phyloP scores from a whole-genome alignment of 2,888 invertebrate species.

The Heliconius hortense region DNA sequence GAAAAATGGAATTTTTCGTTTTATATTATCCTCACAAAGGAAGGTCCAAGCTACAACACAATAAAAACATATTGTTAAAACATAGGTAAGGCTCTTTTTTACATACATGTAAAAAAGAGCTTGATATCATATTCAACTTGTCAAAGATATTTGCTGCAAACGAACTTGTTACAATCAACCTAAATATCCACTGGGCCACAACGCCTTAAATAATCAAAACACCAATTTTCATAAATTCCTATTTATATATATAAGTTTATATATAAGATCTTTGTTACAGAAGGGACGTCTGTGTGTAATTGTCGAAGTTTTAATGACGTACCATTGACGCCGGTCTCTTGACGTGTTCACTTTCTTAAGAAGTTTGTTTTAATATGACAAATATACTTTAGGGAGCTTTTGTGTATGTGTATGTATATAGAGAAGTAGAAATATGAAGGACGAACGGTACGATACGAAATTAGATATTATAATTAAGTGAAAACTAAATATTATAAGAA shows the following conservation, averaged over 20 bases:
- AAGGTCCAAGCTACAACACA: too few species aligned
- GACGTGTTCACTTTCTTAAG: slow-evolving; percentile 35
- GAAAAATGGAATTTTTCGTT: too few species aligned
- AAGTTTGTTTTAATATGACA: slow-evolving; percentile 27
- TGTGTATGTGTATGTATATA: neutral
- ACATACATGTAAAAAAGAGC: too few species aligned
- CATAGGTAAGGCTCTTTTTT: too few species aligned
- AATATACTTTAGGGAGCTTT: slow-evolving; percentile 5
- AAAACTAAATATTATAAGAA: too few species aligned
- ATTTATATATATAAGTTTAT: neutral
- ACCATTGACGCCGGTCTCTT: slow-evolving; percentile 35
- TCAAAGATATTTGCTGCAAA: neutral
- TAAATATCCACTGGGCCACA: neutral
- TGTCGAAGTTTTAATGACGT: slow-evolving; percentile 44
- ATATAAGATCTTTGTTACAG: slow-evolving; percentile 19
- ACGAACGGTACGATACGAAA: neutral
- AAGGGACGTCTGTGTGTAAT: slow-evolving; percentile 35
- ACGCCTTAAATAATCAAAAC: neutral
- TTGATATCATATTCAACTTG: too few species aligned
- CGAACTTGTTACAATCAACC: neutral
- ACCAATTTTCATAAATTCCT: slow-evolving; percentile 1
- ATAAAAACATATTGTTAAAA: too few species aligned
- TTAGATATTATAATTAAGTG: neutral
- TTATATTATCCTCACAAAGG: too few species aligned
- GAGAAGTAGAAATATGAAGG: neutral